Percentiles rank a stretch among this genome's conserved stretches.
phyloP scores from a whole-genome alignment of 92 coral and sea anemone genomes.

The Epizoanthus stellaris region DNA sequence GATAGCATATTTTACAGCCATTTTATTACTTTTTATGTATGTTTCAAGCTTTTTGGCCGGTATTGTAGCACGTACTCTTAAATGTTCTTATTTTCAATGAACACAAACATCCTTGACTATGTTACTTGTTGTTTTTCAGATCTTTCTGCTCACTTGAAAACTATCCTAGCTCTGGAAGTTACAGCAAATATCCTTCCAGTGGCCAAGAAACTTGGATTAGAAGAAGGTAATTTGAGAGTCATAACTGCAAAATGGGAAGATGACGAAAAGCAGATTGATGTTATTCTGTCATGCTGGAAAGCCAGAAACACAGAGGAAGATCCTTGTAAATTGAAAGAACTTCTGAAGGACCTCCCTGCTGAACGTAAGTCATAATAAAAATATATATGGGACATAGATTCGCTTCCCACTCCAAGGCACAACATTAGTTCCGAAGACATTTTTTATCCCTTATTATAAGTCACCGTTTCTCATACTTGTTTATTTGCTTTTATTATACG shows the following conservation, averaged over 20 bases:
- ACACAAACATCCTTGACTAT: too few species aligned
- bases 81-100: too few species aligned
- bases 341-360: not conserved
- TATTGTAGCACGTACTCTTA: too few species aligned
- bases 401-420: too few species aligned
- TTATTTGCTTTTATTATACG: too few species aligned
- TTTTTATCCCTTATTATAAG: too few species aligned
- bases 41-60: too few species aligned
- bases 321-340: not conserved
- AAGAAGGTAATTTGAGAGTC: not conserved
- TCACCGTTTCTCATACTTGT: too few species aligned
- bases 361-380: not conserved
- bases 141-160: not conserved
- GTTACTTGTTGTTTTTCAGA: not conserved
- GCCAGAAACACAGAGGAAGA: not conserved
- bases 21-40: too few species aligned
- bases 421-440: too few species aligned
- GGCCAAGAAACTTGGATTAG: not conserved
- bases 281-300: not conserved
- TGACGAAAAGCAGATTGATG: not conserved
- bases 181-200: not conserved
- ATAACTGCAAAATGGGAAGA: not conserved
- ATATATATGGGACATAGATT: too few species aligned
- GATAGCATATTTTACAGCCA: too few species aligned
- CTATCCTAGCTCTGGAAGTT: not conserved